A percentile compares a stretch with the other conserved stretches of the same genome.
phyloP scores from a whole-genome alignment of 2,113 vertebrate species.

The Xyliphius kryptos region DNA sequence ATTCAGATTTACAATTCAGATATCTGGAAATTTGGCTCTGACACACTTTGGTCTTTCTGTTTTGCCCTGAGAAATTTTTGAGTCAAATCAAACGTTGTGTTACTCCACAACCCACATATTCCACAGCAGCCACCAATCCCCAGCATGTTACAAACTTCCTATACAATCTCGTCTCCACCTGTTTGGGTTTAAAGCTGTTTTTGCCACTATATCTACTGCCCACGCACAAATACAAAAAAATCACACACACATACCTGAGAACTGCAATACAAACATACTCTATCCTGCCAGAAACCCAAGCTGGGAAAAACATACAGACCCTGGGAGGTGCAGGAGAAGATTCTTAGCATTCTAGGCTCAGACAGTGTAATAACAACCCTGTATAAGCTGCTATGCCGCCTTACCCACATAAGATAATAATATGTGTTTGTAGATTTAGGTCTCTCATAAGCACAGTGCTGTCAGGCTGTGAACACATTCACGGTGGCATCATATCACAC shows the following conservation, averaged over 20 bases:
- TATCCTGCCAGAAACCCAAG: neutral
- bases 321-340: no score
- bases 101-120: no score
- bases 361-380: no score
- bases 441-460: constrained; percentile 26
- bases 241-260: no score
- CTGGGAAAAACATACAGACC: constrained; percentile 18
- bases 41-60: neutral
- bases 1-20: no score
- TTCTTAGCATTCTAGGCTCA: constrained; percentile 6
- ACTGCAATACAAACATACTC: constrained; percentile 11
- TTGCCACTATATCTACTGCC: neutral
- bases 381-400: constrained; percentile 8
- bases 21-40: no score
- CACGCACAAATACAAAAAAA: no score
- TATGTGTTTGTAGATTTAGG: constrained; percentile 17
- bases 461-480: constrained; percentile 23
- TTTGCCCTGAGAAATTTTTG: neutral
- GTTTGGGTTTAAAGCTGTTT: constrained; percentile 26
- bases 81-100: no score
- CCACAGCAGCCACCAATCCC: no score
- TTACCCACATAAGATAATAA: constrained; percentile 31
- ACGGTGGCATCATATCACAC: constrained; percentile 22
- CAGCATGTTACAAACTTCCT: constrained; percentile 27
- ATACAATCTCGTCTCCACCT: constrained; percentile 32